These are phyloP conservation scores for Epinephelus malabaricus DNA, from an alignment of 2,797 vertebrate genomes.

Conservation along the genomic window DNA sequence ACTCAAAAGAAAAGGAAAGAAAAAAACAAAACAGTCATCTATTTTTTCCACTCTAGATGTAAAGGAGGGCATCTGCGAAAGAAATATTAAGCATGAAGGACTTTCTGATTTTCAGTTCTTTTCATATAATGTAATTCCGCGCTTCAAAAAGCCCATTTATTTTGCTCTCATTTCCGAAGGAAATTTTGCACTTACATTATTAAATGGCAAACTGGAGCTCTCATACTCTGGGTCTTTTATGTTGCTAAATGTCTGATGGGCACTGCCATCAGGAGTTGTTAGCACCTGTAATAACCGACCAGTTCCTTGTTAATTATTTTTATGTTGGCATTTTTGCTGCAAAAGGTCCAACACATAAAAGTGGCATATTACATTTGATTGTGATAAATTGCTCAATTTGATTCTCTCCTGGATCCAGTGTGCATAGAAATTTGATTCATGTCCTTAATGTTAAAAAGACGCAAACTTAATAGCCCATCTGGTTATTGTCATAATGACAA, in stretches of 20 bases:
- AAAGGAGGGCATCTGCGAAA: conserved; percentile 2
- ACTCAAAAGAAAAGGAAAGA: neutral
- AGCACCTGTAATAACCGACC: neutral
- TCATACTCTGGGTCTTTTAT: conserved; percentile 4
- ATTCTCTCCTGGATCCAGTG: conserved; percentile 2
- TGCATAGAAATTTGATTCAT: neutral
- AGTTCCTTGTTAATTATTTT: conserved; percentile 21
- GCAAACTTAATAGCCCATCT: neutral
- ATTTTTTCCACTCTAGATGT: neutral
- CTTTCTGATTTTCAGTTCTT: conserved; percentile 26
- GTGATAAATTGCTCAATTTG: conserved; percentile 20
- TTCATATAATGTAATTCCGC: conserved; percentile 11
- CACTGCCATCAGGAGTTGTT: conserved; percentile 9
- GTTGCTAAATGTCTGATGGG: neutral
- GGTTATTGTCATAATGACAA: neutral
- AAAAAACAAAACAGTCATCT: neutral
- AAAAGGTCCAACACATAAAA: conserved; percentile 7
- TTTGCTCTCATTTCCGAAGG: conserved; percentile 15
- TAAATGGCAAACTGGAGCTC: conserved; percentile 21
- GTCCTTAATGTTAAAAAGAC: neutral
- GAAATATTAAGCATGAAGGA: conserved; percentile 14
- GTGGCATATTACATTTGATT: conserved; percentile 3
- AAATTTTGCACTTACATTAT: conserved; percentile 13
- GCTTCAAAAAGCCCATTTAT: conserved; percentile 23
- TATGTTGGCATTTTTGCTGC: conserved; percentile 14